These are phyloP conservation scores for Leptinotarsa juncta DNA, from an alignment of 2,888 invertebrate species.

Conservation along the genomic window DNA sequence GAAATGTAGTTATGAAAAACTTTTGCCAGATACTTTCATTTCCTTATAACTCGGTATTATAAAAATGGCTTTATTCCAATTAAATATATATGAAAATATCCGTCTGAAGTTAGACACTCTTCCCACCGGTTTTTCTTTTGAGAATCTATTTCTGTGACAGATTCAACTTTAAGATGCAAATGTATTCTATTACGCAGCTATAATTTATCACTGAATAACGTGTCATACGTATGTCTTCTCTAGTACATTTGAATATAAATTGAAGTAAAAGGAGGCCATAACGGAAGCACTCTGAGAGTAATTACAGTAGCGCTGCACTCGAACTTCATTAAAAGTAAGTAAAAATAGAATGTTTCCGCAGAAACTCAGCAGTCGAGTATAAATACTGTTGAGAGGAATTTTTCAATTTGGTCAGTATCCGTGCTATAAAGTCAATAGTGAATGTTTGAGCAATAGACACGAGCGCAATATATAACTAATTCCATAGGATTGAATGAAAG, in stretches of 20 bases:
- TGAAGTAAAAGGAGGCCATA: slow-evolving; percentile 30
- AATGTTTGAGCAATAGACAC: neutral
- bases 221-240: slow-evolving; percentile 20
- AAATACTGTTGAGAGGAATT: neutral
- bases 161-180: slow-evolving; percentile 11
- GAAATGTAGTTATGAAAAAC: too few species aligned
- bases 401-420: neutral
- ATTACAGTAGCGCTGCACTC: slow-evolving; percentile 21
- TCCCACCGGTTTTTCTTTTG: slow-evolving; percentile 1
- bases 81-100: too few species aligned
- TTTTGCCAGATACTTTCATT: too few species aligned
- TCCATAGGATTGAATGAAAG: neutral
- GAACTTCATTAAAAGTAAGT: slow-evolving; percentile 22
- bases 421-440: neutral
- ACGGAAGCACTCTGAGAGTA: slow-evolving; percentile 26
- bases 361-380: neutral
- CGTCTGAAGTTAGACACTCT: too few species aligned
- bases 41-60: too few species aligned
- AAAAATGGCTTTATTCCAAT: neutral
- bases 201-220: slow-evolving; percentile 7
- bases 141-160: slow-evolving; percentile 2
- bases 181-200: slow-evolving; percentile 1
- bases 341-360: slow-evolving; percentile 17
- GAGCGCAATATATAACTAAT: neutral
- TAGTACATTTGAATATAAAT: slow-evolving; percentile 29